Evolutionary conservation across 2,888 invertebrate genomes (phyloP), one percentile per base, ranked within the genome.

Genomic region (Cheilosia vulpina): DNA sequence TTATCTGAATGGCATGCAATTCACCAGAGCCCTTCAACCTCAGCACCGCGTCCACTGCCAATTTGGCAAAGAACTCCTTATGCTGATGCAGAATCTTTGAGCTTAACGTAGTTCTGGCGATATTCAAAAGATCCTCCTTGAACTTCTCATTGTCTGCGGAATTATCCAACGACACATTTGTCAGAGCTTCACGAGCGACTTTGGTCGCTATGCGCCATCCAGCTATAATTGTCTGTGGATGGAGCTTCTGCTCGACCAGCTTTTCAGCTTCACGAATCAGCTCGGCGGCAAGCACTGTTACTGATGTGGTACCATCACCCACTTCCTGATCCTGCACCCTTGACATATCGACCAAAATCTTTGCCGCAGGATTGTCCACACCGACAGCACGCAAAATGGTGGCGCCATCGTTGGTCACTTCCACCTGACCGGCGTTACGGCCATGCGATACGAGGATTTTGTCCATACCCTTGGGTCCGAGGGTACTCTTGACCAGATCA

Each of bases 291-390:
- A 91, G 79, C 90, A 93, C 99, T 69, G 99, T 98, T 0, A 99
- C 99, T 0, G 99, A 99, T 50, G 99, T 99, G n/a, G 99, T 99
- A 15, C 99, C 99, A 94, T 99, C 99, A 55, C 99, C 99, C 79
- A 99, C 99, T 94, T 99, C 99, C 91, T 98, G 98, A 93, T 99
- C 99, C 92, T 99, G 99, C 3, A 98, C 98, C 93, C 97, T 97
- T 15, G 99, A 97, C 95, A 99, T 99, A 88, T 99, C 98, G n/a
- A 99, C 98, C 63, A 99, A 94, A 89, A 99, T 97, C 93, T 99
- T 99, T 0, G 99, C 99, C 38, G 99, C 99, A 24, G 99, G 99
- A 93, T 99, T 99, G 91, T 99, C 99, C 19, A 99, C 97, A 71
- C 99, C 99, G 76, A 99, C 95, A 0, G 97, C 95, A 92, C 98